Evolutionary conservation across 2,113 vertebrate species (phyloP), one percentile per base, ranked within the genome.

Genomic region (Bujurquina vittata): DNA sequence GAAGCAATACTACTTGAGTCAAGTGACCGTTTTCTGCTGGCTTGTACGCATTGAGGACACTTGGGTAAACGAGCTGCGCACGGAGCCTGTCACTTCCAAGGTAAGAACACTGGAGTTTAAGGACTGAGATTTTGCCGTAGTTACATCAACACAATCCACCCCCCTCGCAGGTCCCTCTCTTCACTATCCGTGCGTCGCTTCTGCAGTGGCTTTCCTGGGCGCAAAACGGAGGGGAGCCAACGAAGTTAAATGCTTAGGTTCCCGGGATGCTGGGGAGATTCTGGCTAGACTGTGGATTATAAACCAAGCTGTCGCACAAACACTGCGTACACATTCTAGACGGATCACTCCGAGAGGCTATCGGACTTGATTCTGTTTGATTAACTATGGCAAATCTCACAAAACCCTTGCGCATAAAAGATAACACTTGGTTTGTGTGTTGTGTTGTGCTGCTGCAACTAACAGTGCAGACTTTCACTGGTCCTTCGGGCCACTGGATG

Each of bases 51-150:
- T 43, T 79, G 75, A 63, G 60, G 52, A 8, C 4, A 77, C 59
- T 65, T 86, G 78, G 84, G 83, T 84, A 78, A 75, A 40, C 84
- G 57, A 69, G 14, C 69, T 89, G 87, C 87, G 91, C 86, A 54
- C 83, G 80, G 87, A 88, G 40, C 58, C 63, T 65, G 55, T 83
- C 83, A 78, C 79, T 73, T 78, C 54, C 61, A 75, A 90, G 92
- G 92, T 93, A 92, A 91, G 89, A 77, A 77, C 29, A 33, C 54
- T 81, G 23, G 17, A 89, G 31, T 77, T 86, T 63, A 29, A 29
- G 22, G 37, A 75, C n/a, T n/a, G 23, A 26, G 37, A 7, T 61
- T 52, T 17, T 35, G 22, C 5, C 4, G 18, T 7, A 56, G 35
- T 18, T 29, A 11, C 65, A 56, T 26, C 75, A 33, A 52, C 84